These are phyloP conservation scores for Thryonomys swinderianus DNA, from an alignment of 2,113 vertebrate species.

Conservation along the genomic window DNA sequence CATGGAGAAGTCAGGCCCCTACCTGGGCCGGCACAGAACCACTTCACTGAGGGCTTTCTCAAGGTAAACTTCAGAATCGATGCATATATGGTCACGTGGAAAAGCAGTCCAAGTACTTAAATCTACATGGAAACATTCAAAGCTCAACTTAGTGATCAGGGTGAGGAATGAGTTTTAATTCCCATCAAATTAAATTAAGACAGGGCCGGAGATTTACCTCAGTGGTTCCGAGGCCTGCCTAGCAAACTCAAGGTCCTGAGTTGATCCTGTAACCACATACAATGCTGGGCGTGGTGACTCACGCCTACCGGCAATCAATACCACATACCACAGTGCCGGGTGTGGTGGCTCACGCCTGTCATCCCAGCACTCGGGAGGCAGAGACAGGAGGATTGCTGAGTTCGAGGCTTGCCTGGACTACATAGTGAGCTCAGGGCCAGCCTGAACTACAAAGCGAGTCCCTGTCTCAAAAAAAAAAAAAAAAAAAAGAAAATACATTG, in stretches of 20 bases:
- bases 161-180: not conserved
- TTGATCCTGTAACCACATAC: too few species aligned
- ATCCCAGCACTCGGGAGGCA: too few species aligned
- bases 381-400: too few species aligned
- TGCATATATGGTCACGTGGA: not conserved
- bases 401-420: too few species aligned
- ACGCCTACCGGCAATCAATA: too few species aligned
- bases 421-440: too few species aligned
- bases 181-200: not conserved
- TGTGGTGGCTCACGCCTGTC: too few species aligned
- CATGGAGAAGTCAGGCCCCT: not conserved
- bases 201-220: too few species aligned
- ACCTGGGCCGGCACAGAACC: not conserved
- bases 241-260: not conserved
- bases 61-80: not conserved
- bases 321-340: too few species aligned
- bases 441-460: too few species aligned
- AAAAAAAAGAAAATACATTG: not conserved
- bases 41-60: not conserved
- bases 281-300: too few species aligned
- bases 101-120: not conserved
- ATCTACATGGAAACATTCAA: not conserved
- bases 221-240: not conserved
- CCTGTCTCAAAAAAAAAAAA: too few species aligned
- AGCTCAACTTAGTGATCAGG: not conserved